Conservation (phyloP, 2,888 invertebrate genomes). For the Eilema caniola region DNA sequence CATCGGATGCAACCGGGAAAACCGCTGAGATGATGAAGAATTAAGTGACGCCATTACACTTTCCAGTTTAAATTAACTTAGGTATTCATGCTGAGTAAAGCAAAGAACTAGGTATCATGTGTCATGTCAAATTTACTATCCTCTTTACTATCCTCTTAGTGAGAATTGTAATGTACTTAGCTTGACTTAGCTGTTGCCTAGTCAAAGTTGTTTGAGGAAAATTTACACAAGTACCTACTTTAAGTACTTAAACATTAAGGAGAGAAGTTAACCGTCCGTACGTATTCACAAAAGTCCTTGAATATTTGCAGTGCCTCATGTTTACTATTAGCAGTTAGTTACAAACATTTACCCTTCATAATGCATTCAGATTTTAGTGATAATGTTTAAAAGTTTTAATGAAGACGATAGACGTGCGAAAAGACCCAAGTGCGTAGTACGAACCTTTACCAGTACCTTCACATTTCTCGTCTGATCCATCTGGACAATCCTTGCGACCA, state of each 20-base stretch:
- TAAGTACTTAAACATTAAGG: not conserved
- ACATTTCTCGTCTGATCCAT: constrained; percentile 96
- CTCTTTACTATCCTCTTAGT: not conserved
- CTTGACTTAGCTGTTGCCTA: not conserved
- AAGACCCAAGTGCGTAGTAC: constrained; percentile 66
- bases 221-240: not conserved
- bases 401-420: constrained; percentile 45
- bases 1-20: no score
- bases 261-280: not conserved
- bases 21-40: no score
- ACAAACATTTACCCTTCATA: not conserved
- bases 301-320: not conserved
- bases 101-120: not conserved
- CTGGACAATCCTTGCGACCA: constrained; percentile 93
- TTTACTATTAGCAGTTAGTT: constrained; percentile 1
- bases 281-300: not conserved
- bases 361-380: constrained; percentile 7
- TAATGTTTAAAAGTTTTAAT: constrained; percentile 30
- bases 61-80: not conserved
- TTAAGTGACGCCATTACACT: no score
- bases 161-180: no score
- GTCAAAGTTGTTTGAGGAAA: not conserved
- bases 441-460: constrained; percentile 85
- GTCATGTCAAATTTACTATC: not conserved
- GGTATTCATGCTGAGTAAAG: not conserved